Percentiles rank a stretch among this genome's conserved stretches.
phyloP scores from a whole-genome alignment of 2,113 vertebrate genomes.

The Motacilla tschutschensis region DNA sequence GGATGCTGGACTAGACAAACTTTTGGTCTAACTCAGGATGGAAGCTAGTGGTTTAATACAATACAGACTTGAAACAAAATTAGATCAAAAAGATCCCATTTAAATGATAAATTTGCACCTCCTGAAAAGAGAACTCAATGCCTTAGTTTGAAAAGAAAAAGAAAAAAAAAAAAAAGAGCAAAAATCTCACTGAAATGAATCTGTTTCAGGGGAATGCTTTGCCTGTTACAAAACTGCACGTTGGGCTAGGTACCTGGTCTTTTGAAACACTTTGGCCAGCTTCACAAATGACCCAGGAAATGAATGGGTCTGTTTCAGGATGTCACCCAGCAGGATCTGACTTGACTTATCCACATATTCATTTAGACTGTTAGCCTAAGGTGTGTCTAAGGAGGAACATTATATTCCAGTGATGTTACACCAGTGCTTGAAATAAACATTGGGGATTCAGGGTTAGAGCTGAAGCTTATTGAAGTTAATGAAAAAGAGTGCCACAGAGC shows the following conservation, averaged over 20 bases:
- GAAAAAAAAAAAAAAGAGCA: not conserved
- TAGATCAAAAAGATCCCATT: not conserved
- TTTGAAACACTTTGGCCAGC: not conserved
- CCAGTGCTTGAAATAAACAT: slow-evolving; percentile 12
- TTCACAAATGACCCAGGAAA: slow-evolving; percentile 7
- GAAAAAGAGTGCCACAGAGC: not conserved
- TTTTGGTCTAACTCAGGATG: not conserved
- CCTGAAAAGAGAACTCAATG: not conserved
- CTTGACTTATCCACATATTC: not conserved
- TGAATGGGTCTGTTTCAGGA: not conserved
- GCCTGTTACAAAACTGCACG: not conserved
- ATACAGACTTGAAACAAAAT: slow-evolving; percentile 7
- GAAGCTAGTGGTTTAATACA: not conserved
- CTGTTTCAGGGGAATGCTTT: not conserved
- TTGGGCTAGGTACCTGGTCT: not conserved
- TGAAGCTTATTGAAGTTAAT: slow-evolving; percentile 24
- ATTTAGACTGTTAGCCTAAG: not conserved
- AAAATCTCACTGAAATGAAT: slow-evolving; percentile 7
- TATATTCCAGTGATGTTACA: not conserved
- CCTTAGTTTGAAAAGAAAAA: not conserved
- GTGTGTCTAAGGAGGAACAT: not conserved
- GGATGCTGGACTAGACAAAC: not conserved
- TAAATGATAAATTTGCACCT: not conserved
- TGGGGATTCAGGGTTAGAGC: not conserved
- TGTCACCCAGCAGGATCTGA: not conserved